A percentile compares a stretch with the other conserved stretches of the same genome.
Conservation (phyloP, 2,888 invertebrate species). For the Empis stercorea region DNA sequence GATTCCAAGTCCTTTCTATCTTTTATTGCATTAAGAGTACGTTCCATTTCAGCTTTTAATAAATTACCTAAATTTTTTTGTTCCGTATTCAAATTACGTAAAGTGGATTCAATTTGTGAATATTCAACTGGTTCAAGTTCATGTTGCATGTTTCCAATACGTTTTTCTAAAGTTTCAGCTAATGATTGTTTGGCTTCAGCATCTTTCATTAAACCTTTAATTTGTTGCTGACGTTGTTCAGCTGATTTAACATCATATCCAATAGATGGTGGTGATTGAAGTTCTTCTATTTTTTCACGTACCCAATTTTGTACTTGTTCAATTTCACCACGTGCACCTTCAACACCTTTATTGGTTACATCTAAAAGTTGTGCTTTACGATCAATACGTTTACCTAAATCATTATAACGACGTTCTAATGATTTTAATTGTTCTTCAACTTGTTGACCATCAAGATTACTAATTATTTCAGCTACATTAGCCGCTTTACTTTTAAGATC, state of each 20-base stretch:
- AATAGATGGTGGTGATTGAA: slow-evolving; percentile 52
- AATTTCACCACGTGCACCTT: slow-evolving; percentile 68
- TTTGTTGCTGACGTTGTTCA: slow-evolving; percentile 56
- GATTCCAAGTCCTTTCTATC: slow-evolving; percentile 64
- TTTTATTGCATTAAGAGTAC: slow-evolving; percentile 53
- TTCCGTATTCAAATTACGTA: slow-evolving; percentile 58
- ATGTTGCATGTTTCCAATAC: slow-evolving; percentile 68
- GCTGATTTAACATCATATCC: slow-evolving; percentile 67
- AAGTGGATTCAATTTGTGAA: slow-evolving; percentile 58
- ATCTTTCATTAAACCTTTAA: slow-evolving; percentile 67
- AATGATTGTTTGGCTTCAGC: slow-evolving; percentile 72
- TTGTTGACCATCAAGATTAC: slow-evolving; percentile 80
- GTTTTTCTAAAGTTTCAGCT: slow-evolving; percentile 70
- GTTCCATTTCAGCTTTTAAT: slow-evolving; percentile 60
- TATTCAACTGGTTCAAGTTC: slow-evolving; percentile 78
- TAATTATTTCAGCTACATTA: slow-evolving; percentile 65
- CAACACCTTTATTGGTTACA: slow-evolving; percentile 70
- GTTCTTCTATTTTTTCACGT: slow-evolving; percentile 53
- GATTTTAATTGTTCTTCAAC: slow-evolving; percentile 82
- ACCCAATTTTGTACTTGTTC: slow-evolving; percentile 69
- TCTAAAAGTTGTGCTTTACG: slow-evolving; percentile 73
- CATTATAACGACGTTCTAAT: slow-evolving; percentile 70
- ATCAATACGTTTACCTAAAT: slow-evolving; percentile 70
- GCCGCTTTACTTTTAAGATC: slow-evolving; percentile 56
- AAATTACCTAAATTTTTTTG: slow-evolving; percentile 60